phyloP scores from a whole-genome alignment of 2,888 invertebrate genomes.

The Sarcophaga subvicina region DNA sequence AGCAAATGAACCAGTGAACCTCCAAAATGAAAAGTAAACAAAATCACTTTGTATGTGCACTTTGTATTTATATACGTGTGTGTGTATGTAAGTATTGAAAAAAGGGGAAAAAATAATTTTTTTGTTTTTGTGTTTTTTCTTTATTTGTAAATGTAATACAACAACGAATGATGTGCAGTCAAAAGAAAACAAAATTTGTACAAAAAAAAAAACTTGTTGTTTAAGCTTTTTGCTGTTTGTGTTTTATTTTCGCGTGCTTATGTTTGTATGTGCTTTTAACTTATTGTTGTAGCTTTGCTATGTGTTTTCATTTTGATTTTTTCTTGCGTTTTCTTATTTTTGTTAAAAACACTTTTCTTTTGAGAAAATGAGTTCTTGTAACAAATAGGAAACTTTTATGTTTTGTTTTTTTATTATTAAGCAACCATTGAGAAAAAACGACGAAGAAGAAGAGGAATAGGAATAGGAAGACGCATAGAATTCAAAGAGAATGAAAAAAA shows the following conservation, averaged over 20 bases:
- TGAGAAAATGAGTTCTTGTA: conserved; percentile 48
- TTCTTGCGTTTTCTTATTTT: conserved; percentile 4
- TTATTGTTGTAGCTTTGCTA: not conserved
- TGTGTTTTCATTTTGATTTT: not conserved
- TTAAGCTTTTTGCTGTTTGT: not conserved
- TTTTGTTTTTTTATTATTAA: not conserved
- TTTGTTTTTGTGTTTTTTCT: no score
- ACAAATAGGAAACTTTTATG: conserved; percentile 27
- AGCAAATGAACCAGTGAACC: not conserved
- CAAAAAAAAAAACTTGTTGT: conserved; percentile 42
- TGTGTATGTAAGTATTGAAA: not conserved
- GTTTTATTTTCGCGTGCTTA: not conserved
- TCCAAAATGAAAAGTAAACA: no score
- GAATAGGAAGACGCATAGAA: not conserved
- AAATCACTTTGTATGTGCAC: no score
- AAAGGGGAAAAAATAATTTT: not conserved
- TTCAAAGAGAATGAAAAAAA: not conserved
- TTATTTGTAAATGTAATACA: conserved; percentile 11
- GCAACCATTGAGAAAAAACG: not conserved
- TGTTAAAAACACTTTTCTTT: conserved; percentile 46
- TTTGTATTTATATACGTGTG: no score
- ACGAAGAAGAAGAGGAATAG: not conserved
- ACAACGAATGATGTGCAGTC: not conserved
- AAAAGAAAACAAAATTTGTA: conserved; percentile 10
- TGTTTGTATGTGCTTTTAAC: not conserved